phyloP scores from a whole-genome alignment of 2,797 vertebrate genomes.

The Myripristis murdjan region DNA sequence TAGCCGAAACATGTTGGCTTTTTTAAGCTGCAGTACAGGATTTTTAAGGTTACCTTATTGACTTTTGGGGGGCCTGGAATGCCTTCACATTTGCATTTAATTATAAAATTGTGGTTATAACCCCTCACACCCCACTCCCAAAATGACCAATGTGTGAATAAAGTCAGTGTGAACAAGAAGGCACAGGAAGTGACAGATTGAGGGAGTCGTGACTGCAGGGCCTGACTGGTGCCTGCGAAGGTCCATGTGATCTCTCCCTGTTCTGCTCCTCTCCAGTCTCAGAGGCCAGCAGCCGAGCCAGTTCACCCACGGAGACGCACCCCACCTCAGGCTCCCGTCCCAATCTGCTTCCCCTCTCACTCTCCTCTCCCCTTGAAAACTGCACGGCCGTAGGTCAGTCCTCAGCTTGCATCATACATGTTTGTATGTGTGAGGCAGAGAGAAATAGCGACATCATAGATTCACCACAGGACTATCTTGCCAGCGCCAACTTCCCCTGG shows the following conservation, averaged over 20 bases:
- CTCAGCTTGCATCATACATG: constrained; percentile 39
- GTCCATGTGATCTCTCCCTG: constrained; percentile 20
- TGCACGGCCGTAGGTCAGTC: constrained; percentile 46
- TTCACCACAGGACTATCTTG: constrained; percentile 45
- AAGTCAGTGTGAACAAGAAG: background rate
- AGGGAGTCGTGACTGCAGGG: constrained; percentile 7
- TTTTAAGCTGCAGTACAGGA: too few relatives aligned
- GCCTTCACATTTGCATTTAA: too few relatives aligned
- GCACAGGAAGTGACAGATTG: background rate
- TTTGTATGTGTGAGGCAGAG: constrained; percentile 4
- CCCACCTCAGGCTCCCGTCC: constrained; percentile 61
- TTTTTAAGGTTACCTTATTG: too few relatives aligned
- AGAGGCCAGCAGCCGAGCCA: constrained; percentile 57
- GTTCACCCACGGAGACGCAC: constrained; percentile 64
- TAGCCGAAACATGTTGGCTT: too few relatives aligned
- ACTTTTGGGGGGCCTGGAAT: too few relatives aligned
- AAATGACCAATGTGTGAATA: background rate
- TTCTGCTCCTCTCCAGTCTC: constrained; percentile 52
- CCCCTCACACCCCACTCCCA: too few relatives aligned
- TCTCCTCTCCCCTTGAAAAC: constrained; percentile 48
- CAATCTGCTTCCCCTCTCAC: constrained; percentile 61
- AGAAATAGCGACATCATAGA: constrained; percentile 33
- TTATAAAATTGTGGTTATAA: too few relatives aligned
- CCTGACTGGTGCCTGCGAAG: constrained; percentile 48
- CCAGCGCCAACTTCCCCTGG: constrained; percentile 33